phyloP scores from a whole-genome alignment of 1,140 invertebrate species.

The Macrostomum lignano region DNA sequence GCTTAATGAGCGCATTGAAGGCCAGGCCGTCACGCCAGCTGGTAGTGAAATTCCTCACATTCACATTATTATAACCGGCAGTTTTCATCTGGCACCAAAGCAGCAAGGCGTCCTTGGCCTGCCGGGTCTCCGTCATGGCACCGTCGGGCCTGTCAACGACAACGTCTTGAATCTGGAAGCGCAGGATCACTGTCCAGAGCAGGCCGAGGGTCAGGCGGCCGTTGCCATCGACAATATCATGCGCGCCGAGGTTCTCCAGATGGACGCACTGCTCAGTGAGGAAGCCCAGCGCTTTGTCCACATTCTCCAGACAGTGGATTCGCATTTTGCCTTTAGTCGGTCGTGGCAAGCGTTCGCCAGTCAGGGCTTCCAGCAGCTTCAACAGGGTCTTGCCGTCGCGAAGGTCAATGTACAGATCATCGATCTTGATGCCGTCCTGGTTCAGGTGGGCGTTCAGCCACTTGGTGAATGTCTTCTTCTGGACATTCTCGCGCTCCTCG shows the following conservation, averaged over 20 bases:
- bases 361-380: slow-evolving; percentile 79
- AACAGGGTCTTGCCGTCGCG: slow-evolving; percentile 92
- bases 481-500: slow-evolving; percentile 75
- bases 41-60: slow-evolving; percentile 95
- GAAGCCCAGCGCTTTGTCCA: slow-evolving; percentile 92
- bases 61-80: slow-evolving; percentile 96
- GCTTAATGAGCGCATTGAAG: slow-evolving; percentile 93
- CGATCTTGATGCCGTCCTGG: slow-evolving; percentile 59
- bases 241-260: slow-evolving; percentile 94
- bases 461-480: slow-evolving; percentile 99
- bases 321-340: slow-evolving; percentile 99
- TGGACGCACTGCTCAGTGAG: slow-evolving; percentile 70
- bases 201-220: slow-evolving; percentile 75
- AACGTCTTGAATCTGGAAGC: slow-evolving; percentile 97
- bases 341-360: slow-evolving; percentile 62
- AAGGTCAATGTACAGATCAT: slow-evolving; percentile 80
- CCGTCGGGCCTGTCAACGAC: slow-evolving; percentile 94
- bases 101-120: slow-evolving; percentile 81
- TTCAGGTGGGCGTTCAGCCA: slow-evolving; percentile 86
- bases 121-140: slow-evolving; percentile 45
- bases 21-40: slow-evolving; percentile 66
- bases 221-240: slow-evolving; percentile 98
- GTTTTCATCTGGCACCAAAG: slow-evolving; percentile 98
- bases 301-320: slow-evolving; percentile 96
- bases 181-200: slow-evolving; percentile 96